Base-by-base conservation (phyloP, 2,888 invertebrate genomes). In the Leptinotarsa haldemani region DNA sequence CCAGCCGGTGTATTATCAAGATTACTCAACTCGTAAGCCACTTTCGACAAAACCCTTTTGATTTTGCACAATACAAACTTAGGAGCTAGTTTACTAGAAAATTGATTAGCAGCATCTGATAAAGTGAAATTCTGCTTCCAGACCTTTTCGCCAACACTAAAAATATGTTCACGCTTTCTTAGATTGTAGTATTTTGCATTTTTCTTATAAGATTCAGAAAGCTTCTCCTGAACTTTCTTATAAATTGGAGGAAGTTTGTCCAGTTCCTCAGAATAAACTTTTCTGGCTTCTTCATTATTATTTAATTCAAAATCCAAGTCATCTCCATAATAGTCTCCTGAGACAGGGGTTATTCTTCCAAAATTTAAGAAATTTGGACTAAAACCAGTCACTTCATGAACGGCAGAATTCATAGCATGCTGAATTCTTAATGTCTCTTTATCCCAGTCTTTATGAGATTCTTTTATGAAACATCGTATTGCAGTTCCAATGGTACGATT, bases 1-100 rank as follows among this genome's bases (percentile, higher is more conserved):
- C 65, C 70, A 53, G 40, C 66, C 30, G 50, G 18, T 25, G 18
- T 65, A 48, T 66, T 58, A 30, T 71, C 46, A 9, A 50, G n/a
- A 72, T 72, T 58, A 52, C 52, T 18, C 48, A 69, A 63, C 40
- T 52, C 72, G 63, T 72, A 72, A 52, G 20, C 72, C n/a, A 67
- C 22, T 25, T 58, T 18, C n/a, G 68, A 69, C 12, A 25, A 61
- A 20, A 48, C 22, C 22, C 48, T 72, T n/a, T 67, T 61, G 40
- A 72, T 58, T 22, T 18, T 58, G 61, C 63, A 66, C 15, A 66
- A 52, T 22, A 66, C 58, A 66, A 40, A 71, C 7, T 46, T 50
- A n/a, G 30, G 22, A 40, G 71, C 71, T 40, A 52, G 40, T 22
- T 66, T 56, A 16, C 56, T 66, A 7, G 65, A 47, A 56, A 16